Conservation (phyloP, 2,888 invertebrate genomes). For the Operophtera brumata region DNA sequence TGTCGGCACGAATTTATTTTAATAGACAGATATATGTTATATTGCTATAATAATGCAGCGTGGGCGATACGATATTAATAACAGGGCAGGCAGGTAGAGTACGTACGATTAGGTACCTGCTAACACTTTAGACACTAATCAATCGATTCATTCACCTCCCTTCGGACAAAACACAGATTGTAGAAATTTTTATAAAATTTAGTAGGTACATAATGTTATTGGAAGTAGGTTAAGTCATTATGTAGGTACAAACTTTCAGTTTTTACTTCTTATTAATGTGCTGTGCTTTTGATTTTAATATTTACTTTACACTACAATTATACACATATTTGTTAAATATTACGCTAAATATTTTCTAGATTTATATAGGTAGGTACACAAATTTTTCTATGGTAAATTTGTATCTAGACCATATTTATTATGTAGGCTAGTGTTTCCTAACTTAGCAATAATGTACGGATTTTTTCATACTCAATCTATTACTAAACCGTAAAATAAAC, state of each 20-base stretch:
- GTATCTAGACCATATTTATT: no score
- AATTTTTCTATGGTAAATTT: no score
- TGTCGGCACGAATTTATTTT: constrained; percentile 79
- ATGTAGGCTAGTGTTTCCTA: no score
- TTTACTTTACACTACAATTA: no score
- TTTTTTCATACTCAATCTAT: no score
- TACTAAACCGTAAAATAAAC: no score
- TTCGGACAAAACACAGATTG: not conserved
- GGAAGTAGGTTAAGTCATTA: not conserved
- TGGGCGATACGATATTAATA: constrained; percentile 51
- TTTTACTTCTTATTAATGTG: no score
- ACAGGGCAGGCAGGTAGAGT: constrained; percentile 17
- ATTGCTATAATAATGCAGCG: constrained; percentile 63
- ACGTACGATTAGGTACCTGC: not conserved
- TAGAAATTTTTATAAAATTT: not conserved
- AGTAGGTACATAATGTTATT: not conserved
- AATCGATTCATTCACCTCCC: constrained; percentile 4
- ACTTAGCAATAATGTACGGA: no score
- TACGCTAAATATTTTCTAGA: no score
- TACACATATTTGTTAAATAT: no score
- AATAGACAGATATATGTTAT: constrained; percentile 69
- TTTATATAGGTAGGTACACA: no score
- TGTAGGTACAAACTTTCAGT: not conserved
- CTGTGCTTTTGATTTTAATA: no score
- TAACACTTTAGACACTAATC: constrained; percentile 17